Percentiles rank a stretch among this genome's conserved stretches.
These are phyloP conservation scores for Camponotus floridanus DNA, from an alignment of 1,140 invertebrate species.

Conservation along the genomic window DNA sequence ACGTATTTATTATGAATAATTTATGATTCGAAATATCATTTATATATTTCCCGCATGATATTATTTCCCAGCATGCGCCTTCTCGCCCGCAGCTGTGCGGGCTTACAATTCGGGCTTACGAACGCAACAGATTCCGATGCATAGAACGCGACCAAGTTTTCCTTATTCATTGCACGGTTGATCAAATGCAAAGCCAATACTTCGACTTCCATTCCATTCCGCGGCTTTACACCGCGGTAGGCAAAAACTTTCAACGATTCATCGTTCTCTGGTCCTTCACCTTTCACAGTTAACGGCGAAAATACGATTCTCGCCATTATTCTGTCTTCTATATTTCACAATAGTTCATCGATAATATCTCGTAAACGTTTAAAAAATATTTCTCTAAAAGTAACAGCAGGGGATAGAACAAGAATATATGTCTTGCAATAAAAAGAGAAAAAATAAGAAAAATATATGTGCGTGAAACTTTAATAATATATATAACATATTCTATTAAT, in stretches of 20 bases:
- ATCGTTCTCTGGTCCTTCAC: constrained; percentile 12
- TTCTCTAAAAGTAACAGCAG: neutral
- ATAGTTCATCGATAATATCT: neutral
- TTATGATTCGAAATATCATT: constrained; percentile 42
- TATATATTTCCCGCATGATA: constrained; percentile 26
- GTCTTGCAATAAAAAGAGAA: neutral
- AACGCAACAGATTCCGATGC: constrained; percentile 51
- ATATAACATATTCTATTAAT: neutral
- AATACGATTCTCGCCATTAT: constrained; percentile 8
- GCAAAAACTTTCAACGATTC: constrained; percentile 50
- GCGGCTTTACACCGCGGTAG: constrained; percentile 36
- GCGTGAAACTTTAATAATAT: neutral
- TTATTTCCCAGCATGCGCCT: constrained; percentile 37
- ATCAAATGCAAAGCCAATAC: constrained; percentile 63
- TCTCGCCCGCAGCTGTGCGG: constrained; percentile 32
- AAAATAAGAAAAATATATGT: neutral
- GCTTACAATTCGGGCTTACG: constrained; percentile 57
- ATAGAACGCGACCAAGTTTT: constrained; percentile 58
- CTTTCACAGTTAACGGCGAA: constrained; percentile 1
- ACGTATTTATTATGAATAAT: constrained; percentile 53
- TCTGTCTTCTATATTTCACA: constrained; percentile 32
- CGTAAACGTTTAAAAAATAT: constrained; percentile 22
- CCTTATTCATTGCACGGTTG: constrained; percentile 61
- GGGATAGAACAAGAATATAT: neutral
- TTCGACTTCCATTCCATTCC: constrained; percentile 49